A percentile compares a stretch with the other conserved stretches of the same genome.
Evolutionary conservation across 1,140 invertebrate species (phyloP).

Genomic region (Frieseomelitta varia): DNA sequence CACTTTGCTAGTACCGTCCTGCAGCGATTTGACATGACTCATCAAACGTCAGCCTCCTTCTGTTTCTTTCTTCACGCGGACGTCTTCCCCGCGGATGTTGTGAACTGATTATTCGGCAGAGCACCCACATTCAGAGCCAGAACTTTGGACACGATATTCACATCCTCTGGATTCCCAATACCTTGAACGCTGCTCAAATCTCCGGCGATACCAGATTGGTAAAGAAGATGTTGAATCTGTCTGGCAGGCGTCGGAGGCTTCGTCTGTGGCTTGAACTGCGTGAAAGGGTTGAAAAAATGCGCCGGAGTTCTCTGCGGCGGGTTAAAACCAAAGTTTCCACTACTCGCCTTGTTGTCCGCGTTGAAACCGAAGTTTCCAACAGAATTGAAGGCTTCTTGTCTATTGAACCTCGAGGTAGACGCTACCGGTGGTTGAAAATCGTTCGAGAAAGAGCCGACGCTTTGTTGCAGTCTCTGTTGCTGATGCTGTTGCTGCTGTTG

Average conservation of each 20-base stretch:
- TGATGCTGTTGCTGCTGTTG: constrained; percentile 76
- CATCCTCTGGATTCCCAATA: constrained; percentile 85
- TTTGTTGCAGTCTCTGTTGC: constrained; percentile 80
- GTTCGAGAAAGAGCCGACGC: constrained; percentile 78
- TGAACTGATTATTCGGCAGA: constrained; percentile 63
- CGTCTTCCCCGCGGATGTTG: constrained; percentile 21
- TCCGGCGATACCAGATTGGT: constrained; percentile 84
- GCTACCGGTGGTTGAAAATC: constrained; percentile 80
- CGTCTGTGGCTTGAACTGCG: constrained; percentile 61
- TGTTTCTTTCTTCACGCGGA: constrained; percentile 53
- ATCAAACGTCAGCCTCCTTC: constrained; percentile 21
- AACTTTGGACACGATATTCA: constrained; percentile 91
- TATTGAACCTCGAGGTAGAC: constrained; percentile 81
- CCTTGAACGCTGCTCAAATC: constrained; percentile 73
- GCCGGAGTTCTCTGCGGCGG: constrained; percentile 37
- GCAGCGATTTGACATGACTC: constrained; percentile 65
- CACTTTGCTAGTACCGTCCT: constrained; percentile 66
- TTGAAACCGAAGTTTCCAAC: constrained; percentile 84
- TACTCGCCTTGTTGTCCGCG: constrained; percentile 70
- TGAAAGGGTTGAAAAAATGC: constrained; percentile 67
- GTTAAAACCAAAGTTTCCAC: constrained; percentile 66
- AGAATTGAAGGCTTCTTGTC: constrained; percentile 78
- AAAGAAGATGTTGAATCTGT: constrained; percentile 86
- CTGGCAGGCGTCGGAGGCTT: constrained; percentile 81
- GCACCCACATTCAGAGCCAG: constrained; percentile 88